Evolutionary conservation across 1,140 invertebrate species (phyloP), one percentile per base, ranked within the genome.

Genomic region (Dendroctonus ponderosae): DNA sequence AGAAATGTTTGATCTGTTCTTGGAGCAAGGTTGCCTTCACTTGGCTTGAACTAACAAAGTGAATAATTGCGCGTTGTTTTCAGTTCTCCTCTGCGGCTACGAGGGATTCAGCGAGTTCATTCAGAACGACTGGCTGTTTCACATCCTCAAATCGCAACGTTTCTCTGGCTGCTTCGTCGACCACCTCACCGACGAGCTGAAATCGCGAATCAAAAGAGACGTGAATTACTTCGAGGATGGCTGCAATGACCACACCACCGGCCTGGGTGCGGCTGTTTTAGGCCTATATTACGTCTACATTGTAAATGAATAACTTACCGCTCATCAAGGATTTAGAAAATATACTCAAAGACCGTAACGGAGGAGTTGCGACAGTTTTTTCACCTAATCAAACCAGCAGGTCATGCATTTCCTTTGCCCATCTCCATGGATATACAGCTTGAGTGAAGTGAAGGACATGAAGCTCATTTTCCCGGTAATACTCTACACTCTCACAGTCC

Each of bases 161-260:
- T 5, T 12, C 5, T 42, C 66, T 14, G 75, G 75, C 8, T 76
- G 75, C 70, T 76, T 73, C 48, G n/a, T 50, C 6, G 61, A 62
- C 41, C 46, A 11, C 6, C 48, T 67, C 14, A 51, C 40, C 14
- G 71, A 67, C 37, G 12, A 52, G 3, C 48, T 53, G 9, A 64
- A 69, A 56, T 42, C 60, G 1, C 59, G 51, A 38, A 58, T 66
- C 6, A 74, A 64, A 62, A 66, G 71, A 50, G 54, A 67, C 14
- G 69, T 68, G 0, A 71, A 67, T 38, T 59, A 68, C 26, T 74
- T 72, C 15, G 43, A 65, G 12, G 74, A 74, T 58, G 73, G 73
- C 7, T 76, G 75, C 54, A 69, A 71, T 7, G 73, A 76, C 51
- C 75, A 76, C 56, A 72, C 72, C 7, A 76, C 75, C 26, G 75